A percentile compares a stretch with the other conserved stretches of the same genome.
Evolutionary conservation across 1,140 invertebrate genomes (phyloP).

Genomic region (Chironomus striatipennis): DNA sequence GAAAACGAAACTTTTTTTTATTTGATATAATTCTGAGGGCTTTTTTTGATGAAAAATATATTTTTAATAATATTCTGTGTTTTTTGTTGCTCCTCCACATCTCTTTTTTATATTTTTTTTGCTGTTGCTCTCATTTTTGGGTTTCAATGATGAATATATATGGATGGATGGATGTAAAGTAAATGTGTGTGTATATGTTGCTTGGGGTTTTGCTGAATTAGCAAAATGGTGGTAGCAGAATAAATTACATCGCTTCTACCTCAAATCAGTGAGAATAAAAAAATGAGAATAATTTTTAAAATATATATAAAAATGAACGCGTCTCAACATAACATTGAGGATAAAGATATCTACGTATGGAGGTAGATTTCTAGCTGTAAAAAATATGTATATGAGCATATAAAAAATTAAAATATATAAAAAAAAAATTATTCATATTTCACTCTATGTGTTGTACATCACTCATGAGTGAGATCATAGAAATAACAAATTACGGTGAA

Average conservation of each 20-base stretch:
- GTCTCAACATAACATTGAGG: too few species aligned
- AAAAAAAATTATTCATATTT: too few species aligned
- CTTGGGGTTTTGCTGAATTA: slow-evolving; percentile 7
- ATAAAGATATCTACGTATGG: too few species aligned
- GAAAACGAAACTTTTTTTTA: slow-evolving; percentile 19
- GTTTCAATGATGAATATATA: slow-evolving; percentile 7
- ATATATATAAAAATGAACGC: too few species aligned
- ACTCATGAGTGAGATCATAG: too few species aligned
- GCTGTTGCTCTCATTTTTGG: neutral
- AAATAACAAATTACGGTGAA: too few species aligned
- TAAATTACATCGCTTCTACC: neutral
- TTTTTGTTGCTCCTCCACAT: neutral
- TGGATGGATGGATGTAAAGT: neutral
- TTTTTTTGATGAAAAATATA: slow-evolving; percentile 22
- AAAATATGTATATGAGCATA: too few species aligned
- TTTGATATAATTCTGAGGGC: slow-evolving; percentile 12
- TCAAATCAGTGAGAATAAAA: neutral
- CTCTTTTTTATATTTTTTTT: neutral
- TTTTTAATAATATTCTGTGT: slow-evolving; percentile 18
- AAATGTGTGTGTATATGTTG: neutral
- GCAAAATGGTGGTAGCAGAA: slow-evolving; percentile 11
- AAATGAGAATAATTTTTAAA: too few species aligned
- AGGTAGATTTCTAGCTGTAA: too few species aligned
- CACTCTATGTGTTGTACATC: too few species aligned
- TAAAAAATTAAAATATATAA: too few species aligned